These are phyloP conservation scores for Tiphia femorata DNA, from an alignment of 2,888 invertebrate species.

Conservation along the genomic window DNA sequence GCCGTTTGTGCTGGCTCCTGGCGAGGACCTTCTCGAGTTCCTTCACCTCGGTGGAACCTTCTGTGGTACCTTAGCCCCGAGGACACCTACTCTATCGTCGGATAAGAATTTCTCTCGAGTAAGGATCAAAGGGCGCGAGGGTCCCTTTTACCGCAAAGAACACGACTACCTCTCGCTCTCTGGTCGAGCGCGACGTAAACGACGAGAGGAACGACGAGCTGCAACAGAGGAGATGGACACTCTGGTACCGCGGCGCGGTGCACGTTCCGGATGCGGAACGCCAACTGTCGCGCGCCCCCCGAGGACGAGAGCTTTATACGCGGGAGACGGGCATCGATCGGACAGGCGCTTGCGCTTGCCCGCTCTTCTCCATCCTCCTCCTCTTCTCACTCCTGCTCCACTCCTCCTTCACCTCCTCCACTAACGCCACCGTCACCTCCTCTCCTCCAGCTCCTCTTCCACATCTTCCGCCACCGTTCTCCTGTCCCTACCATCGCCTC, in stretches of 20 bases:
- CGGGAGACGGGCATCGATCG: conserved; percentile 66
- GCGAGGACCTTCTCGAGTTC: too few relatives aligned
- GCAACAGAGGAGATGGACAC: conserved; percentile 9
- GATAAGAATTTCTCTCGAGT: not conserved
- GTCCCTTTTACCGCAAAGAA: not conserved
- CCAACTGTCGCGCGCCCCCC: conserved; percentile 66
- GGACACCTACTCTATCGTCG: too few relatives aligned
- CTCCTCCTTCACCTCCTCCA: conserved; percentile 38
- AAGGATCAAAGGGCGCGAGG: not conserved
- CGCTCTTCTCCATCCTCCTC: conserved; percentile 51
- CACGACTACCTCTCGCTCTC: too few relatives aligned
- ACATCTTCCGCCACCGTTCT: conserved; percentile 7
- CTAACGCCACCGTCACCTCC: conserved; percentile 32
- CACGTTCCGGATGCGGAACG: conserved; percentile 63
- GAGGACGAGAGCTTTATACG: conserved; percentile 66
- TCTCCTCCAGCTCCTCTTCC: conserved; percentile 22
- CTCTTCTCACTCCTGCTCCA: conserved; percentile 37
- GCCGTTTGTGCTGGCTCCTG: too few relatives aligned
- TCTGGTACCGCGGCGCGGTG: conserved; percentile 51
- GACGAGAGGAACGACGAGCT: conserved; percentile 8
- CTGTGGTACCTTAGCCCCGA: too few relatives aligned
- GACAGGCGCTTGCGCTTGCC: conserved; percentile 66
- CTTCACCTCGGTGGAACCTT: too few relatives aligned
- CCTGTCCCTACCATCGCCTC: conserved; percentile 19
- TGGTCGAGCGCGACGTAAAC: conserved; percentile 6